Base-by-base conservation (phyloP, 2,113 vertebrate species). In the Nematolebias whitei region DNA sequence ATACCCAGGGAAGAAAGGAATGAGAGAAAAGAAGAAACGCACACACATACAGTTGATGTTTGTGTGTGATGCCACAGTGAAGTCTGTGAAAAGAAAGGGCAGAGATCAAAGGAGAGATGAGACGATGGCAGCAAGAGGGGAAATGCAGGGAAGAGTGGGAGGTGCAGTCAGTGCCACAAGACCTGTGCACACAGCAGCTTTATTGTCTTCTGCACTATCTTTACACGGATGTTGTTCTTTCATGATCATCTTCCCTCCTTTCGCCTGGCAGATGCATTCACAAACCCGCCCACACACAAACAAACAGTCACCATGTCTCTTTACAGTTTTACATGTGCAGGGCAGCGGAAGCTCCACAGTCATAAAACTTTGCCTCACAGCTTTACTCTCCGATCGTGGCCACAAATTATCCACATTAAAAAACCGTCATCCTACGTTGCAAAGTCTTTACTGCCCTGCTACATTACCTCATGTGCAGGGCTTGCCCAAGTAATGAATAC, bases 91-190 rank as follows among this genome's bases (percentile, higher is more conserved):
- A 84, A 80, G 76, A 84, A 79, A 84, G 69, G 79, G 48, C 70
- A 83, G 76, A 80, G 90, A 91, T 91, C 89, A 90, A 91, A 90
- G 80, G 56, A 61, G 40, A 78, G 85, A 88, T 77, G 77, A 85
- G 64, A 71, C 8, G 61, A 85, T 71, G 68, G 51, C 76, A 77
- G 65, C 61, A 73, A 68, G 63, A 16, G 74, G 78, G 62, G 69
- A 70, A 62, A 82, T 16, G 65, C 54, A 52, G 59, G 60, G 82
- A 66, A 53, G 52, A 79, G 65, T 71, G 79, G 62, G 63, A 59
- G 58, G 79, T 69, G 69, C 38, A 78, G 35, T 76, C 71, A 29
- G 51, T 85, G 54, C 69, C 68, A 71, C 64, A 58, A 65, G 67
- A 83, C 73, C 78, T 65, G 59, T 63, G 64, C 60, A 63, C 68